Evolutionary conservation across 2,888 invertebrate genomes (phyloP).

Genomic region (Halocaridina rubra): DNA sequence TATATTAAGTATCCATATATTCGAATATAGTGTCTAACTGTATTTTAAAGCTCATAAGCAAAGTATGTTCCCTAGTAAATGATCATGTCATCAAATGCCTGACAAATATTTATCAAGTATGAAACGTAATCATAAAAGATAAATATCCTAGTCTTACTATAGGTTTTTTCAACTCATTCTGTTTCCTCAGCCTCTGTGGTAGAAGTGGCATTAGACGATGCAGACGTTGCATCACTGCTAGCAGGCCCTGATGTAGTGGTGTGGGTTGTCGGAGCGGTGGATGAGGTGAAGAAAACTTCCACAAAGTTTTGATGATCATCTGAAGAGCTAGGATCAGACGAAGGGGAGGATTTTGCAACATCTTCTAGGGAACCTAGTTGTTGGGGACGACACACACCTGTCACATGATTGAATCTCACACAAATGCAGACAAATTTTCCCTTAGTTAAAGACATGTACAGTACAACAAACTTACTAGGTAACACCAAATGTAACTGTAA

Average conservation of each 20-base stretch:
- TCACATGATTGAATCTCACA: not conserved
- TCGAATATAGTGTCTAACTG: no score
- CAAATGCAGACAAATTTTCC: not conserved
- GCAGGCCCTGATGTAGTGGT: not conserved
- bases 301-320: constrained; percentile 9
- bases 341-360: constrained; percentile 38
- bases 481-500: not conserved
- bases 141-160: no score
- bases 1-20: no score
- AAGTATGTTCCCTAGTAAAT: no score
- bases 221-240: not conserved
- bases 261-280: not conserved
- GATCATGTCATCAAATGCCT: no score
- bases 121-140: no score
- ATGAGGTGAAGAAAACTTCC: not conserved
- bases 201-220: not conserved
- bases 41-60: no score
- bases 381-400: constrained; percentile 24
- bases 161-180: no score
- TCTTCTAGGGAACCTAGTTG: constrained; percentile 46
- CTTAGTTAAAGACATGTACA: no score
- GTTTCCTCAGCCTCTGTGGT: not conserved
- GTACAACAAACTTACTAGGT: no score
- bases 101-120: no score
- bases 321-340: constrained; percentile 20